These are phyloP conservation scores for Tautogolabrus adspersus DNA, from an alignment of 2,113 vertebrate genomes.

Conservation along the genomic window DNA sequence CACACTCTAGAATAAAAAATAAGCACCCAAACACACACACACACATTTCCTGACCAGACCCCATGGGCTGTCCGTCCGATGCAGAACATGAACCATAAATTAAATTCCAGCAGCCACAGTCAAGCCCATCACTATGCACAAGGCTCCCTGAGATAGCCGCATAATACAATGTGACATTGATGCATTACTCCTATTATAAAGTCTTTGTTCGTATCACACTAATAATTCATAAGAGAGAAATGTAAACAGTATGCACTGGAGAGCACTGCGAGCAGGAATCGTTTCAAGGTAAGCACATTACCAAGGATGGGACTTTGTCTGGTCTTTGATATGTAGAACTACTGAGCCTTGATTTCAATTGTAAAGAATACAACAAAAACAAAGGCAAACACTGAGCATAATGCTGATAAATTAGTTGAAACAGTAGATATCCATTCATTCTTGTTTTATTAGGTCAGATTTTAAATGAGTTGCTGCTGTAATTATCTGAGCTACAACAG, in stretches of 20 bases:
- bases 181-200: conserved; percentile 83
- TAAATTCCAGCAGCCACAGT: conserved; percentile 74
- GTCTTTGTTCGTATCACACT: conserved; percentile 83
- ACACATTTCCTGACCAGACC: conserved; percentile 55
- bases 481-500: conserved; percentile 68
- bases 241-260: conserved; percentile 81
- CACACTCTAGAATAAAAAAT: conserved; percentile 1
- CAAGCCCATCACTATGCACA: conserved; percentile 77
- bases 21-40: conserved; percentile 11
- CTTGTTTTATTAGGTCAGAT: conserved; percentile 72
- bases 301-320: conserved; percentile 60
- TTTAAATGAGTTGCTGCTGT: conserved; percentile 66
- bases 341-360: conserved; percentile 58
- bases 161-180: conserved; percentile 84
- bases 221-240: conserved; percentile 85
- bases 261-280: conserved; percentile 70
- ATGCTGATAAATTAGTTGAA: conserved; percentile 56
- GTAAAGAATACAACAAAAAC: neutral
- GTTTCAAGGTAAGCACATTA: conserved; percentile 80
- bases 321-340: conserved; percentile 65
- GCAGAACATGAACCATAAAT: conserved; percentile 75
- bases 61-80: conserved; percentile 50
- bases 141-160: conserved; percentile 77
- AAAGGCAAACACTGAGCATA: conserved; percentile 47
- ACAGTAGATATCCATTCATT: conserved; percentile 56